Evolutionary conservation across 2,113 vertebrate genomes (phyloP).

Genomic region (Mirounga angustirostris): DNA sequence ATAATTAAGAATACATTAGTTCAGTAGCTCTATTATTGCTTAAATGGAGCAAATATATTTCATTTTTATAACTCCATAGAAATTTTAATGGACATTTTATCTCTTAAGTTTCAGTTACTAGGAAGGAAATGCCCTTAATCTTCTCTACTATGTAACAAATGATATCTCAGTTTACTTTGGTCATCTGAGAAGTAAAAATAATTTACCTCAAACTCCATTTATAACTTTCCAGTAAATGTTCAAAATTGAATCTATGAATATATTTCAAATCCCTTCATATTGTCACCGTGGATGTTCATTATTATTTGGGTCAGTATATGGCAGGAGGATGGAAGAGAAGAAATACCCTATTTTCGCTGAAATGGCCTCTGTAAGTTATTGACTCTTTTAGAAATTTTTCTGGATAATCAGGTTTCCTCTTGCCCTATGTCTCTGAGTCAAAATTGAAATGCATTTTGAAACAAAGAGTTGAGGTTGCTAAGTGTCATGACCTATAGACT

Average conservation of each 20-base stretch:
- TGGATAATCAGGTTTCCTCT: background rate
- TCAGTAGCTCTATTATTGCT: conserved; percentile 62
- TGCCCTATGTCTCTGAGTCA: background rate
- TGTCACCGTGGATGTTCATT: background rate
- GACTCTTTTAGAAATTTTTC: background rate
- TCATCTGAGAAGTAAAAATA: conserved; percentile 45
- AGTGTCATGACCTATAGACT: background rate
- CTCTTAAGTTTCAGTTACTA: conserved; percentile 66
- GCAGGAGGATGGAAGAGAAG: background rate
- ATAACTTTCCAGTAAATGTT: conserved; percentile 34
- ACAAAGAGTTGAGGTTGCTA: background rate
- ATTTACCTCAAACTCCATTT: background rate
- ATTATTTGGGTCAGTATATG: background rate
- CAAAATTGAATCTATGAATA: background rate
- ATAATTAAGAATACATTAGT: conserved; percentile 73
- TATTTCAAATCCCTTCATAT: background rate
- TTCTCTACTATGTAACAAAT: conserved; percentile 14
- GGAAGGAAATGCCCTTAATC: conserved; percentile 30
- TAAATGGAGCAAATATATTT: conserved; percentile 63
- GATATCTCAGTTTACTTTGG: conserved; percentile 36
- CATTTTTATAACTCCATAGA: conserved; percentile 61
- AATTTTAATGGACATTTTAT: conserved; percentile 72
- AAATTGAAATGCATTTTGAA: background rate
- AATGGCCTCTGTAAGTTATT: background rate
- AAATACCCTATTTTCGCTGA: background rate